Percentiles rank a stretch among this genome's conserved stretches.
Evolutionary conservation across 2,797 vertebrate genomes (phyloP).

Genomic region (Hephaestus fuliginosus): DNA sequence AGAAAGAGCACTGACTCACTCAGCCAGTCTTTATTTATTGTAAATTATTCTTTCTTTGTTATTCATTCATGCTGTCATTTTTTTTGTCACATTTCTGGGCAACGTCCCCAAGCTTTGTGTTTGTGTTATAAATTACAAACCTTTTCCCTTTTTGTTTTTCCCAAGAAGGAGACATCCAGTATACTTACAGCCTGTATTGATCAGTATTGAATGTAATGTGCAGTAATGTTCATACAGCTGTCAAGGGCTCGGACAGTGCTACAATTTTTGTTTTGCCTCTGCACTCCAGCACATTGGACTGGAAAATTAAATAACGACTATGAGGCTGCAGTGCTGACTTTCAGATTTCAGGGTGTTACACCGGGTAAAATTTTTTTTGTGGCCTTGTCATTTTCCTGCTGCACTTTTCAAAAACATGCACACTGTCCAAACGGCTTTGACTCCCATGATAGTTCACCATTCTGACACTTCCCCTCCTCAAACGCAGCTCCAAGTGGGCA

Average conservation of each 20-base stretch:
- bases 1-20: not conserved
- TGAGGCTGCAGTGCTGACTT: not conserved
- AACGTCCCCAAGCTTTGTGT: not conserved
- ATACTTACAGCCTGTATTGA: not conserved
- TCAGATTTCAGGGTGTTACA: not conserved
- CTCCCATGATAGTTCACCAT: not conserved
- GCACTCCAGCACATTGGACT: not conserved
- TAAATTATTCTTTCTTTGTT: not conserved
- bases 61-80: not conserved
- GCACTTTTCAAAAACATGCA: not conserved
- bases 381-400: not conserved
- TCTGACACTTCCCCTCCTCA: too few relatives aligned
- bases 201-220: slow-evolving; percentile 3
- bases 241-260: not conserved
- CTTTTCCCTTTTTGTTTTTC: not conserved
- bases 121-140: slow-evolving; percentile 5
- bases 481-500: not conserved
- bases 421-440: not conserved
- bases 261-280: slow-evolving; percentile 20
- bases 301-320: not conserved
- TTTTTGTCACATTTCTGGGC: not conserved
- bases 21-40: slow-evolving; percentile 8
- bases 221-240: not conserved
- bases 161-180: not conserved
- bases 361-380: not conserved